Evolutionary conservation across 1,140 invertebrate genomes (phyloP).

Genomic region (Drosophila leontia): DNA sequence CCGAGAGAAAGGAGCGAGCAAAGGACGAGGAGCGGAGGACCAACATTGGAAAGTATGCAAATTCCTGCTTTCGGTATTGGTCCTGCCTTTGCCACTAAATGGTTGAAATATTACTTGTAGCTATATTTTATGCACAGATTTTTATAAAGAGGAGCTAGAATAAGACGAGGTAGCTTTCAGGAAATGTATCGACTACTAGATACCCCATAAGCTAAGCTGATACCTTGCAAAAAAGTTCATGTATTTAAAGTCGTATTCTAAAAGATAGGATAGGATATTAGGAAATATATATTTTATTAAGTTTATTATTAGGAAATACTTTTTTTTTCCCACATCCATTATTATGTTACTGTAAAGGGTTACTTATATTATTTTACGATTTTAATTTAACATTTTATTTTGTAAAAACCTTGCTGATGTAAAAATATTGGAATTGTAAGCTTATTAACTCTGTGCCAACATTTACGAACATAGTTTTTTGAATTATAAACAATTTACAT

Average conservation of each 20-base stretch:
- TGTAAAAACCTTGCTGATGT: too few relatives aligned
- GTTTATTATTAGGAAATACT: too few relatives aligned
- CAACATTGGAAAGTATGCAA: constrained; percentile 46
- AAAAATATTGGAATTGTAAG: too few relatives aligned
- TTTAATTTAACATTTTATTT: too few relatives aligned
- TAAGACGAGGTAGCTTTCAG: not conserved
- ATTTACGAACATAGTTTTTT: too few relatives aligned
- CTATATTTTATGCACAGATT: constrained; percentile 64
- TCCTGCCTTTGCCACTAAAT: constrained; percentile 44
- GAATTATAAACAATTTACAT: too few relatives aligned
- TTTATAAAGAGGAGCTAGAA: constrained; percentile 4
- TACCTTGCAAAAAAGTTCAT: not conserved
- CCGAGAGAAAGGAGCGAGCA: not conserved
- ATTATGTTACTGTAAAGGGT: too few relatives aligned
- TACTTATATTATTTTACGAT: too few relatives aligned
- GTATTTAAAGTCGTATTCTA: not conserved
- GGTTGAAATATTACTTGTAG: constrained; percentile 66
- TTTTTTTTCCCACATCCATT: too few relatives aligned
- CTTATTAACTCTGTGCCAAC: too few relatives aligned
- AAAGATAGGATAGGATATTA: too few relatives aligned
- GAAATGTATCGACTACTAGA: not conserved
- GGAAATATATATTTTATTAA: too few relatives aligned
- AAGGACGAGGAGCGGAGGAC: not conserved
- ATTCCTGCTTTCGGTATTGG: constrained; percentile 44
- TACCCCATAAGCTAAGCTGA: not conserved